Base-by-base conservation (phyloP, 2,888 invertebrate genomes). In the Liposcelis brunnea region DNA sequence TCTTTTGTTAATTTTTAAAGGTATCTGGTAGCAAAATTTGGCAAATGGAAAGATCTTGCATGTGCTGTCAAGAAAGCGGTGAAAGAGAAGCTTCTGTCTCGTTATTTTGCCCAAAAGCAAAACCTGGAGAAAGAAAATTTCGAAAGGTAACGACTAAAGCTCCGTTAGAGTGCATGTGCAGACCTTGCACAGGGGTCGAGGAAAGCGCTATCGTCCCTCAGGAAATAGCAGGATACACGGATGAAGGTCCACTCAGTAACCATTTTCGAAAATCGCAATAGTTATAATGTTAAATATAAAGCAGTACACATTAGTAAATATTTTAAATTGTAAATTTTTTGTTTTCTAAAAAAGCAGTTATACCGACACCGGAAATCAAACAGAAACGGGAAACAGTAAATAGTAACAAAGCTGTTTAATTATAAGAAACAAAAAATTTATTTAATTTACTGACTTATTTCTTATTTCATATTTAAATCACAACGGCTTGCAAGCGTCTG, bases 31-130 rank as follows among this genome's bases (percentile, higher is more conserved):
- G 87, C 55, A 90, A 90, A 71, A 84, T 90, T 59, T 91, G 90
- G 90, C 90, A 90, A 71, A 89, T 90, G 80, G 90, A 91, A 63
- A 71, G 91, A 21, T 87, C 87, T 1, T 91, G 91, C 59, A 91
- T 89, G 77, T 93, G 91, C 61, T 93, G 91, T 59, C 90, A 91
- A 63, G 91, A 91, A 61, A 86, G 86, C 53, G 89, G 89, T 2
- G 87, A 90, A 65, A 69, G 90, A 52, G 90, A 90, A 63, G 90
- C 90, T 1, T 78, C 80, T 14, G 87, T 91, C 8, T 80, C 86
- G 6, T 65, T 91, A 21, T 83, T 80, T 61, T 93, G 91, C 58
- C 90, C 90, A 1, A 86, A 87, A 61, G 84, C 87, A 11, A 83
- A 83, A 58, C 77, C 75, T 48, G 87, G 87, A 50, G 85, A 87